These are phyloP conservation scores for Pangasianodon gigas DNA, from an alignment of 2,113 vertebrate species.

Conservation along the genomic window DNA sequence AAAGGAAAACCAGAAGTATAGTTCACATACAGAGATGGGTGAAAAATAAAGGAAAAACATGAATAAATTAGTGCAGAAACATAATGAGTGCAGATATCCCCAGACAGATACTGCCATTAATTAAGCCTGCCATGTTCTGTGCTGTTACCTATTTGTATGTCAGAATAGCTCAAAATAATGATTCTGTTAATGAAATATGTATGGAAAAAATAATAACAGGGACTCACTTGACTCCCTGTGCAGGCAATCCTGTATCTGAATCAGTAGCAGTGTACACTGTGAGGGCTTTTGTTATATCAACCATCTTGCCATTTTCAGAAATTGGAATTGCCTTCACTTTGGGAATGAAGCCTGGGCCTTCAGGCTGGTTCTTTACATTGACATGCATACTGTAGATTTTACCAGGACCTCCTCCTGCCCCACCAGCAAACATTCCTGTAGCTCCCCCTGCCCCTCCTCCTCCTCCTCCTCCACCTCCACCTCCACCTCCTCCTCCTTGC, in stretches of 20 bases:
- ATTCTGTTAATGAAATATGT: background rate
- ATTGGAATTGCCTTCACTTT: slow-evolving; percentile 71
- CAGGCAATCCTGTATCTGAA: slow-evolving; percentile 78
- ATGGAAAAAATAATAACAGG: background rate
- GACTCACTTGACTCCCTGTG: slow-evolving; percentile 82
- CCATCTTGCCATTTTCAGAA: slow-evolving; percentile 61
- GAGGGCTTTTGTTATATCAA: slow-evolving; percentile 65
- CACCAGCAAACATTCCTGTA: background rate
- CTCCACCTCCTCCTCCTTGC: rapidly evolving
- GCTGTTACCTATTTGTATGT: background rate
- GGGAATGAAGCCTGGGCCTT: slow-evolving; percentile 81
- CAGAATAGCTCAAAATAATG: background rate
- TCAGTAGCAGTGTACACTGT: slow-evolving; percentile 78
- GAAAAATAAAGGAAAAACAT: background rate
- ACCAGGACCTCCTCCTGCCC: slow-evolving; percentile 8
- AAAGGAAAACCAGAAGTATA: slow-evolving; percentile 3
- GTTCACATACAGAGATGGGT: background rate
- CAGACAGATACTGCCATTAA: background rate
- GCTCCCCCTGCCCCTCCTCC: rapidly evolving
- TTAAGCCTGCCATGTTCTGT: background rate
- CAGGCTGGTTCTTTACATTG: slow-evolving; percentile 79
- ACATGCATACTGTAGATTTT: slow-evolving; percentile 73
- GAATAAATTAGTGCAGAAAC: background rate
- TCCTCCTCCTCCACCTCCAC: rapidly evolving
- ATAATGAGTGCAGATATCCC: background rate